phyloP scores from a whole-genome alignment of 2,888 invertebrate species.

The Drosophila suboccidentalis region DNA sequence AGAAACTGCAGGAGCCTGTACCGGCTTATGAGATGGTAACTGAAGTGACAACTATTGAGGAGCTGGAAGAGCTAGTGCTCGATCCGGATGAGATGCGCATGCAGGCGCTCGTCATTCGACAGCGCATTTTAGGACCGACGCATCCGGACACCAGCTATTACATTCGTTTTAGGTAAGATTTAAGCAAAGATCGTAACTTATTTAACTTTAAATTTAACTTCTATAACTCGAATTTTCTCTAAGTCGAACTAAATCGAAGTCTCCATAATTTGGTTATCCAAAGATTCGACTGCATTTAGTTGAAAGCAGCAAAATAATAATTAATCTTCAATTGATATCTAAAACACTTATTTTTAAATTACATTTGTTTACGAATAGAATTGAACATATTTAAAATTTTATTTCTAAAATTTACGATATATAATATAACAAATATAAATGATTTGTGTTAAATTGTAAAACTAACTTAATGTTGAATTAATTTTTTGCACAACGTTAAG shows the following conservation, averaged over 20 bases:
- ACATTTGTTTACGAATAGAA: no score
- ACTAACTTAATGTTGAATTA: background rate
- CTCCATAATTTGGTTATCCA: no score
- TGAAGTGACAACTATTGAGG: constrained; percentile 92
- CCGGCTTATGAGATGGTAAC: constrained; percentile 95
- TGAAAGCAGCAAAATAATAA: no score
- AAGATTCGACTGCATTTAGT: background rate
- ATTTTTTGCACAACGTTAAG: background rate
- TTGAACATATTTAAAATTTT: no score
- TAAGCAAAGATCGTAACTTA: background rate
- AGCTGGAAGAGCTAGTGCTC: constrained; percentile 93
- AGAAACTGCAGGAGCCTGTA: constrained; percentile 90
- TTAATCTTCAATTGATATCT: background rate
- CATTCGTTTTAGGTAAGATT: constrained; percentile 90
- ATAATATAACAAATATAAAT: no score
- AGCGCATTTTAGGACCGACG: constrained; percentile 95
- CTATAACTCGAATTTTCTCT: no score
- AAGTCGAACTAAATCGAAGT: no score
- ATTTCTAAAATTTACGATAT: no score
- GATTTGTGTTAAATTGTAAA: no score
- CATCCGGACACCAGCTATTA: constrained; percentile 99
- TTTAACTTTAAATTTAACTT: no score
- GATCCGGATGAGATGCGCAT: constrained; percentile 99
- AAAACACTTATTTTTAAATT: background rate
- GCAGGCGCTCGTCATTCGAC: constrained; percentile 96